Conservation (phyloP, 2,888 invertebrate species). For the Saturnia pavonia region DNA sequence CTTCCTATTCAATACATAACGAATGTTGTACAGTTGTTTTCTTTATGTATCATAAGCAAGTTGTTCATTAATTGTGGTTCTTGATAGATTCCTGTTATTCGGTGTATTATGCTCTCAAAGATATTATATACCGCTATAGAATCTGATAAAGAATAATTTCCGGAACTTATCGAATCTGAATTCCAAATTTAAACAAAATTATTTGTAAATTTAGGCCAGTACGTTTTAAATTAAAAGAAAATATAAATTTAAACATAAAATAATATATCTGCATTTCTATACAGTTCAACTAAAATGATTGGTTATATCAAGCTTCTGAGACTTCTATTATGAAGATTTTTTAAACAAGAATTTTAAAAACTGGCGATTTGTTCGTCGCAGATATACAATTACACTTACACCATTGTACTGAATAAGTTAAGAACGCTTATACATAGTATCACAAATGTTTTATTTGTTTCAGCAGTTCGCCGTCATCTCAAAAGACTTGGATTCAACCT, state of each 20-base stretch:
- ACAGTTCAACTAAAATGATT: neutral
- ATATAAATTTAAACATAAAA: neutral
- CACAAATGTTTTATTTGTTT: constrained; percentile 39
- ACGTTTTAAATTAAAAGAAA: neutral
- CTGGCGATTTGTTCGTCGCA: neutral
- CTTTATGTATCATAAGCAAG: neutral
- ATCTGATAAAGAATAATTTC: too few species aligned
- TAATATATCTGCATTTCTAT: neutral
- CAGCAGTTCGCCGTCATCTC: constrained; percentile 61
- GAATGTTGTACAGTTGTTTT: neutral
- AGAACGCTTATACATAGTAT: neutral
- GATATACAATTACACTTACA: neutral
- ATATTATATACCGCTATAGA: neutral
- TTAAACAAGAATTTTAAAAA: neutral
- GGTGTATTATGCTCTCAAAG: neutral
- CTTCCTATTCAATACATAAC: neutral
- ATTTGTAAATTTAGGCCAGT: too few species aligned
- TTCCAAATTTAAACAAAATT: too few species aligned
- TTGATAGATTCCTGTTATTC: neutral
- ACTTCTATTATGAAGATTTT: neutral
- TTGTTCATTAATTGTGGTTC: neutral
- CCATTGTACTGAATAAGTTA: neutral
- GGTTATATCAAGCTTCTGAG: neutral
- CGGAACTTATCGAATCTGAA: too few species aligned
- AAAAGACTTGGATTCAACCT: constrained; percentile 69